Evolutionary conservation across 2,888 invertebrate genomes (phyloP).

Genomic region (Nomada goodeniana): DNA sequence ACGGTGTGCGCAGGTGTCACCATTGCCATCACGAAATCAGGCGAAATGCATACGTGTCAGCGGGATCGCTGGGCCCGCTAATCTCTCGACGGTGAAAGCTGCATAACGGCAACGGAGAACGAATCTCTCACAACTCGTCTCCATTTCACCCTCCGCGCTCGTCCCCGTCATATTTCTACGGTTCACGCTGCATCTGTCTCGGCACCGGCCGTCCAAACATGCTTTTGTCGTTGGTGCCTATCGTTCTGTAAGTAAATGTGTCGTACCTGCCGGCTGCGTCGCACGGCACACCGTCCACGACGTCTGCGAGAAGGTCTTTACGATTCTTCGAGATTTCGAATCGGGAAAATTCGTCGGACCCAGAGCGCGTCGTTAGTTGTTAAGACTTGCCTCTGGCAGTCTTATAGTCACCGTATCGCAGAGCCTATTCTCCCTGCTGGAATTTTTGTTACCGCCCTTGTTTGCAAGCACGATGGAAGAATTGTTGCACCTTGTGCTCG

Average conservation of each 20-base stretch:
- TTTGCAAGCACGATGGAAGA: too few species aligned
- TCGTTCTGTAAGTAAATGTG: constrained; percentile 67
- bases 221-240: constrained; percentile 74
- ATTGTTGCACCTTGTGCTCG: not conserved
- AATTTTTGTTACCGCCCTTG: too few species aligned
- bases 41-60: not conserved
- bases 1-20: constrained; percentile 54
- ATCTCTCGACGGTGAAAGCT: constrained; percentile 74
- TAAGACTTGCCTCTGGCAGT: too few species aligned
- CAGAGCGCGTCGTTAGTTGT: too few species aligned
- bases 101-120: constrained; percentile 60
- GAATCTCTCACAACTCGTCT: constrained; percentile 61
- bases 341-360: not conserved
- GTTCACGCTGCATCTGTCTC: constrained; percentile 72
- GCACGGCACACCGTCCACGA: constrained; percentile 47
- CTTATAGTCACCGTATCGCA: too few species aligned
- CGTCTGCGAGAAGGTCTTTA: constrained; percentile 33
- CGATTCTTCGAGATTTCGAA: constrained; percentile 7
- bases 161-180: constrained; percentile 46
- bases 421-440: too few species aligned
- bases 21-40: not conserved
- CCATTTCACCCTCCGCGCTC: not conserved
- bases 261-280: constrained; percentile 69
- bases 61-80: constrained; percentile 63
- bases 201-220: constrained; percentile 77